phyloP scores from a whole-genome alignment of 2,888 invertebrate species.

The Poecilobothrus nobilitatus region DNA sequence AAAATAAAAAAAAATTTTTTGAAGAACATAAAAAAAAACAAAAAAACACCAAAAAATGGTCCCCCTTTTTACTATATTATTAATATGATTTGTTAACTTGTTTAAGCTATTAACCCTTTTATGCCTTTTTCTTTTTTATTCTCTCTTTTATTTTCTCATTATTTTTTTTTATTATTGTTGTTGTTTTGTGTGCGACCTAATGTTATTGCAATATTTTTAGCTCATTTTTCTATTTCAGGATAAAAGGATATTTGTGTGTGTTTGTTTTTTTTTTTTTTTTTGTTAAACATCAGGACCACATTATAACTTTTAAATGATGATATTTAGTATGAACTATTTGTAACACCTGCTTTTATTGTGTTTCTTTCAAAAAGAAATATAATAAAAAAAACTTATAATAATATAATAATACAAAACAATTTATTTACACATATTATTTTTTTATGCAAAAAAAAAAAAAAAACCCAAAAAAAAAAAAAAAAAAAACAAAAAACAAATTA shows the following conservation, averaged over 20 bases:
- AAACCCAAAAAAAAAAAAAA: too few relatives aligned
- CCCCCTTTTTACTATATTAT: background rate
- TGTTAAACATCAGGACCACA: background rate
- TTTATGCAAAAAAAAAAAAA: too few relatives aligned
- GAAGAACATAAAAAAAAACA: background rate
- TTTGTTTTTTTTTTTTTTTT: background rate
- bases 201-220: background rate
- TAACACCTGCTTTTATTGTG: conserved; percentile 1
- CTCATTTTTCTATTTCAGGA: too few relatives aligned
- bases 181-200: background rate
- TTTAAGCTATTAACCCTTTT: conserved; percentile 4
- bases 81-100: conserved; percentile 3
- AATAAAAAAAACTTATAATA: too few relatives aligned
- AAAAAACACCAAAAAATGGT: background rate
- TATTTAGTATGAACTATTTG: conserved; percentile 1
- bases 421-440: too few relatives aligned
- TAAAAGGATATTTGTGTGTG: too few relatives aligned
- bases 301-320: conserved; percentile 4
- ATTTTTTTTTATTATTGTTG: background rate
- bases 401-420: too few relatives aligned
- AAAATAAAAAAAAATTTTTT: background rate
- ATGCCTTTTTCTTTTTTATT: background rate
- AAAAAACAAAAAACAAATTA: too few relatives aligned
- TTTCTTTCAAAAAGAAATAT: too few relatives aligned
- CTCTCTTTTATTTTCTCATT: background rate